A percentile compares a stretch with the other conserved stretches of the same genome.
phyloP scores from a whole-genome alignment of 1,140 invertebrate genomes.

The Macrosteles quadrilineatus region DNA sequence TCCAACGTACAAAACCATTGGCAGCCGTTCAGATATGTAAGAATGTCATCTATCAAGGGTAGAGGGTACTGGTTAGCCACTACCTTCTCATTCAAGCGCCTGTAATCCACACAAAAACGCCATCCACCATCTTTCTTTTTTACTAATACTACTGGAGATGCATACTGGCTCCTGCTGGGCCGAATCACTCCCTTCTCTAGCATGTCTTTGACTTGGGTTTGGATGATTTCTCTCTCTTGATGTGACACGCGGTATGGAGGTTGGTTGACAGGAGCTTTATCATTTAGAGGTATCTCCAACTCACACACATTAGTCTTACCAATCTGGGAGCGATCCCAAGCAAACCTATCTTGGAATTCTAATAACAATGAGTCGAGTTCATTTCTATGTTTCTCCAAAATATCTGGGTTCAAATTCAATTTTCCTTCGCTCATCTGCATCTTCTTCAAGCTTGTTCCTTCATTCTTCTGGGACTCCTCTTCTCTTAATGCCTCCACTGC shows the following conservation, averaged over 20 bases:
- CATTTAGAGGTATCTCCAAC: not conserved
- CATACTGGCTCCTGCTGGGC: slow-evolving; percentile 50
- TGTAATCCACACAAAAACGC: slow-evolving; percentile 54
- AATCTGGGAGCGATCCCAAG: too few relatives aligned
- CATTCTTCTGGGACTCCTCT: not conserved
- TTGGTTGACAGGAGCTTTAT: not conserved
- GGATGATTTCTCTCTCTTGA: not conserved
- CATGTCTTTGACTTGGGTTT: slow-evolving; percentile 37
- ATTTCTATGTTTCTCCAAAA: not conserved
- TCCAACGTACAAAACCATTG: slow-evolving; percentile 44
- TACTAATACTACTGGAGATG: slow-evolving; percentile 47
- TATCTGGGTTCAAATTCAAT: not conserved
- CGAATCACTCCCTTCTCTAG: slow-evolving; percentile 47
- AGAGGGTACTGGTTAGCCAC: slow-evolving; percentile 42
- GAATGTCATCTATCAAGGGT: slow-evolving; percentile 18
- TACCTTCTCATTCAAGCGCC: slow-evolving; percentile 50
- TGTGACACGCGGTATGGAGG: not conserved
- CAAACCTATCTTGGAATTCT: too few relatives aligned
- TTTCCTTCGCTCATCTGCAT: not conserved
- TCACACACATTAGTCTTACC: not conserved
- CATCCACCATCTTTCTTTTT: not conserved
- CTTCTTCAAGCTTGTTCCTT: not conserved
- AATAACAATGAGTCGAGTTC: not conserved
- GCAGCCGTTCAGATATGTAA: slow-evolving; percentile 39
- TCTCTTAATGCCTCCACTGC: not conserved